Evolutionary conservation across 2,797 vertebrate species (phyloP), one percentile per base, ranked within the genome.

Genomic region (Pseudochirops cupreus): DNA sequence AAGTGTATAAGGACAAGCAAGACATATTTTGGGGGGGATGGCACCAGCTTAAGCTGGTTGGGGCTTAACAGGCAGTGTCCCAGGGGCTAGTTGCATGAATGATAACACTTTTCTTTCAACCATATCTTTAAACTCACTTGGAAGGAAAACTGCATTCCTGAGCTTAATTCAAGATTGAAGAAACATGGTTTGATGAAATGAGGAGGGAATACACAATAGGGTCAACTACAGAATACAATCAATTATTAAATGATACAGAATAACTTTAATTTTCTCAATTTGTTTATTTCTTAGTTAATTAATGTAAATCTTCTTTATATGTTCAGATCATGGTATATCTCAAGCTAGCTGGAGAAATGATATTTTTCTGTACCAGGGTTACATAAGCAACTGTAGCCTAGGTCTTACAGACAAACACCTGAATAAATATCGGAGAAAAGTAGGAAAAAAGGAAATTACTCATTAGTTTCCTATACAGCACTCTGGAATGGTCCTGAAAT

Each of bases 361-460:
- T 55, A 0, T 39, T 92, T 6, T 39, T 50, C 50, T 57, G 5
- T 58, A 53, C 67, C 91, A 57, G 28, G 39, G 52, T 82, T 53
- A 58, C 56, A 67, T 87, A 91, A n/a, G 31, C 52, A 90, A 26
- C 21, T 67, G 0, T 46, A 94, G 55, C 57, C 18, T 33, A 93
- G 91, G 33, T 91, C 57, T 89, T 91, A 54, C 13, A 58, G 56
- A 96, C 11, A 58, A 59, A 96, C 11, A 59, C 55, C 90, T 24
- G 91, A 91, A 91, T 58, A 58, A 29, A 56, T 93, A 16, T 62
- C 1, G 58, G 91, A 95, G 94, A 93, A 21, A 55, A 33, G 52
- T 18, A 50, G 57, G 24, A 57, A 92, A 67, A 94, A 1, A 1
- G 29, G 55, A 67, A 91, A 56, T n/a, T 29, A 28, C 21, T 87